Evolutionary conservation across 2,797 vertebrate genomes (phyloP).

Genomic region (Channa striata): DNA sequence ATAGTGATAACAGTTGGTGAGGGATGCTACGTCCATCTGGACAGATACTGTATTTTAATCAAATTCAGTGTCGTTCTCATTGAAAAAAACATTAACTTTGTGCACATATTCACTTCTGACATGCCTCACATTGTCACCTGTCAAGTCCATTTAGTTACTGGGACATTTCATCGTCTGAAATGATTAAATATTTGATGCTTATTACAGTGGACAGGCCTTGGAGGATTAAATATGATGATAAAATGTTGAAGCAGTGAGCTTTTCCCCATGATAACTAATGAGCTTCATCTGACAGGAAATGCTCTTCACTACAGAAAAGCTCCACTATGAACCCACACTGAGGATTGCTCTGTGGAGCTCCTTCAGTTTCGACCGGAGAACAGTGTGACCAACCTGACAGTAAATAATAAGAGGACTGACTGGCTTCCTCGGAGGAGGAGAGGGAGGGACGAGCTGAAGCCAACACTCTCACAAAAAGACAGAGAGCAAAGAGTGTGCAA

Average conservation of each 20-base stretch:
- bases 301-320: conserved; percentile 6
- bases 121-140: too few species aligned
- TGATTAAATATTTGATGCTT: background rate
- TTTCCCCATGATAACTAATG: background rate
- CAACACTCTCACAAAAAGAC: conserved; percentile 7
- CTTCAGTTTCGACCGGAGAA: conserved; percentile 41
- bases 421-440: conserved; percentile 1
- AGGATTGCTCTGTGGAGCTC: conserved; percentile 19
- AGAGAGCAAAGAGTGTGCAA: conserved; percentile 35
- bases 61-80: too few species aligned
- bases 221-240: background rate
- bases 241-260: conserved; percentile 18
- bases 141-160: too few species aligned
- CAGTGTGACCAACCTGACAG: background rate
- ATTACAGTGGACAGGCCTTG: background rate
- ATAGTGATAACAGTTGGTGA: too few species aligned
- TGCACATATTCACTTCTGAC: too few species aligned
- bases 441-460: conserved; percentile 9
- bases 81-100: too few species aligned
- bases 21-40: too few species aligned
- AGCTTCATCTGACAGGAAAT: conserved; percentile 27
- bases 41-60: too few species aligned
- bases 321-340: background rate
- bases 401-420: conserved; percentile 17
- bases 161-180: background rate